Base-by-base conservation (phyloP, 1,140 invertebrate species). In the Bombus breviceps region DNA sequence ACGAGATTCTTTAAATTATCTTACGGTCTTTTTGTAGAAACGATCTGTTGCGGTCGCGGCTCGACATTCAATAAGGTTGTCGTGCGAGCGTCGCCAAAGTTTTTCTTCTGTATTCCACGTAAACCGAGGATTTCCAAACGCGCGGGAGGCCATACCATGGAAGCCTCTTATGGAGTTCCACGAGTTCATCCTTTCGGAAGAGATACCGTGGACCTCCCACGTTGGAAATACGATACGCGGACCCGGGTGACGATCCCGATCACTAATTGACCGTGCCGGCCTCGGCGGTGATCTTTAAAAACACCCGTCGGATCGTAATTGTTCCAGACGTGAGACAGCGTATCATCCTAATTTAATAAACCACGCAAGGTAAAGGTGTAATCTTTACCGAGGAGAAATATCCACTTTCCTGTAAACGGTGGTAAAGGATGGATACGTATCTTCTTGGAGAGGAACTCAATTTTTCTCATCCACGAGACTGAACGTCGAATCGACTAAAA, bases 121-220 rank as follows among this genome's bases (percentile, higher is more conserved):
- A 76, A 87, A 62, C 62, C 85, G 62, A 69, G 69, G 73, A 89
- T 89, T 89, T 78, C 43, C 43, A 66, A 78, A 73, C 53, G 85
- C 79, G 81, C 66, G 53, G 86, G 75, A 80, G 37, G 72, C 66
- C 81, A 80, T 47, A 34, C 41, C 77, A 85, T 92, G 90, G 93
- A 93, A 94, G 92, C 93, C 92, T 93, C 93, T 92, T 93, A 93
- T 80, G 81, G 88, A 94, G 91, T 95, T 94, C 93, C 93, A 89
- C 81, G 86, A 71, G 91, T 87, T 91, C 94, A 93, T 93, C 92
- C 92, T 91, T 64, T 88, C 90, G 94, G 93, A 94, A 95, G 89
- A 90, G 93, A 94, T 82, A 85, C 81, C 68, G 43, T 71, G 91
- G 94, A 95, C 94, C 94, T 93, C 94, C 94, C 94, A 94, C 93